Percentiles rank a stretch among this genome's conserved stretches.
These are phyloP conservation scores for Aphidoletes aphidimyza DNA, from an alignment of 2,888 invertebrate genomes.

Conservation along the genomic window DNA sequence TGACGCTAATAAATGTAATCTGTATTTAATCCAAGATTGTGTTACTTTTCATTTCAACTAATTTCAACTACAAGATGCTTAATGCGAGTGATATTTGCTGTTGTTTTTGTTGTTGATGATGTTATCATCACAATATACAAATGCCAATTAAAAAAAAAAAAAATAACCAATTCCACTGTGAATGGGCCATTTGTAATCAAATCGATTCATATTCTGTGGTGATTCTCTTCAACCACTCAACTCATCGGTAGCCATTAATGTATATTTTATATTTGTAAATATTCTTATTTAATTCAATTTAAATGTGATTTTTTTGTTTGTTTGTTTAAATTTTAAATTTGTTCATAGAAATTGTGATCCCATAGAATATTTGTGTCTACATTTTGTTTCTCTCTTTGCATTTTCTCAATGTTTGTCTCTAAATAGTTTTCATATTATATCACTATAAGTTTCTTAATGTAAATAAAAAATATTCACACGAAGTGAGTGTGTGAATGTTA, in stretches of 20 bases:
- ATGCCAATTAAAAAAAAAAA: not conserved
- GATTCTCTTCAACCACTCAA: not conserved
- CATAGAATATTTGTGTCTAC: not conserved
- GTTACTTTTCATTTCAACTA: too few species aligned
- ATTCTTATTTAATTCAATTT: not conserved
- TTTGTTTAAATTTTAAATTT: not conserved
- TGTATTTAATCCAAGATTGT: too few species aligned
- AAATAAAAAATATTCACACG: not conserved
- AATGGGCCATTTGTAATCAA: not conserved
- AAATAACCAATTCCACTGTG: not conserved
- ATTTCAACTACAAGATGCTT: not conserved
- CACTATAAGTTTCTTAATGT: not conserved
- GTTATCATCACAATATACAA: not conserved
- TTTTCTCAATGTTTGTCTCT: not conserved
- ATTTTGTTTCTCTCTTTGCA: not conserved
- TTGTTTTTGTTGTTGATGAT: too few species aligned
- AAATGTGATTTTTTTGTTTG: not conserved
- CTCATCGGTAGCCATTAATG: not conserved
- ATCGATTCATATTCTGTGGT: not conserved
- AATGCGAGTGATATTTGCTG: not conserved
- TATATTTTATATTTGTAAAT: not conserved
- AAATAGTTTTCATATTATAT: not conserved
- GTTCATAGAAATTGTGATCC: constrained; percentile 7
- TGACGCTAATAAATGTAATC: too few species aligned
- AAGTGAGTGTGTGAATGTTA: not conserved